Evolutionary conservation across 2,888 invertebrate species (phyloP).

Genomic region (Agonum fuliginosum): DNA sequence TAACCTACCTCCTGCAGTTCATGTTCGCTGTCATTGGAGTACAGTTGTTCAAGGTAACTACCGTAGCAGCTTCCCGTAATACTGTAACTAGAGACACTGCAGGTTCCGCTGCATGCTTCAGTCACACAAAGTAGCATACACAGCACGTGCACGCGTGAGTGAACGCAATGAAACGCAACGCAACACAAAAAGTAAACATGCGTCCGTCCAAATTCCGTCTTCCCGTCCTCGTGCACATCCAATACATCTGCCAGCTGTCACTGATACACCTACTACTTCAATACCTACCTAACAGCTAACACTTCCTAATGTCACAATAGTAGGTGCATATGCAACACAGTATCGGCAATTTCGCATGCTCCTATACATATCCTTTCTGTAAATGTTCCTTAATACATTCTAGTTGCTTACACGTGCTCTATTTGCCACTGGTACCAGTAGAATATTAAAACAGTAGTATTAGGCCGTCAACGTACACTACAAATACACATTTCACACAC

Average conservation of each 20-base stretch:
- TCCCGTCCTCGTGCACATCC: conserved; percentile 2
- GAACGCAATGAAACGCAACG: conserved; percentile 31
- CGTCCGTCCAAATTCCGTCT: neutral
- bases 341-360: too few species aligned
- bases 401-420: conserved; percentile 18
- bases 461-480: conserved; percentile 4
- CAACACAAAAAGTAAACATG: too few species aligned
- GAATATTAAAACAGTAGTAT: conserved; percentile 33
- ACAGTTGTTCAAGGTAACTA: conserved; percentile 98
- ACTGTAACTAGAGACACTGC: conserved; percentile 54
- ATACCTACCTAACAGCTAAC: conserved; percentile 7
- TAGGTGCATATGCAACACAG: too few species aligned
- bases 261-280: neutral
- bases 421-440: neutral
- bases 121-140: conserved; percentile 29
- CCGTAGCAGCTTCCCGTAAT: conserved; percentile 65
- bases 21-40: conserved; percentile 99
- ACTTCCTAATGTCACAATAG: too few species aligned
- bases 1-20: conserved; percentile 99
- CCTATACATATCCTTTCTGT: neutral
- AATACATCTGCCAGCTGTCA: neutral
- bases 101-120: conserved; percentile 58
- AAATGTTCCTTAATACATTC: neutral
- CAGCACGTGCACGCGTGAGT: conserved; percentile 55
- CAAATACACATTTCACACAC: conserved; percentile 44